These are phyloP conservation scores for Julus scanicus DNA, from an alignment of 2,888 invertebrate genomes.

Conservation along the genomic window DNA sequence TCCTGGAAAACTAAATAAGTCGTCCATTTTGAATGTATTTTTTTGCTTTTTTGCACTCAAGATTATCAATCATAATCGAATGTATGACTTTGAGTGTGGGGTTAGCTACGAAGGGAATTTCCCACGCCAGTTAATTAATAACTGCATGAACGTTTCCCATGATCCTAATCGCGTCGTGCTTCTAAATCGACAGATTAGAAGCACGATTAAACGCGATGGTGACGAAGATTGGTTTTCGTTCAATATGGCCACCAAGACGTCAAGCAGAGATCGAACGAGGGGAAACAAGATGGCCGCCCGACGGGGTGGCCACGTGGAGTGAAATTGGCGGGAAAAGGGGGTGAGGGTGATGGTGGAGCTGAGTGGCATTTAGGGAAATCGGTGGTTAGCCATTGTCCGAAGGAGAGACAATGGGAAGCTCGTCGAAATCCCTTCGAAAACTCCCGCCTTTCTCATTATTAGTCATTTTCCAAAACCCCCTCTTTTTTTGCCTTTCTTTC, in stretches of 20 bases:
- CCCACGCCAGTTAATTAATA: slow-evolving; percentile 39
- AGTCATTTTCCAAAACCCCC: slow-evolving; percentile 34
- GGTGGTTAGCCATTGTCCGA: slow-evolving; percentile 15
- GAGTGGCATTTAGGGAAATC: slow-evolving; percentile 42
- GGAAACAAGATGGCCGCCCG: slow-evolving; percentile 17
- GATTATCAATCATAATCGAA: slow-evolving; percentile 24
- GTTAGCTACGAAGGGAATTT: background rate
- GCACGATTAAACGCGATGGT: background rate
- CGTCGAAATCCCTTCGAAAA: background rate
- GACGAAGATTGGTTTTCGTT: slow-evolving; percentile 34
- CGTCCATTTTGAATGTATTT: too few relatives aligned
- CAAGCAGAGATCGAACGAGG: background rate
- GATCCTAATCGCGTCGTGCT: background rate
- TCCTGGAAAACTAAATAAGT: too few relatives aligned
- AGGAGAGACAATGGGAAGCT: slow-evolving; percentile 32
- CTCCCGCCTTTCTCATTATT: slow-evolving; percentile 39
- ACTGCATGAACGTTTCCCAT: slow-evolving; percentile 11
- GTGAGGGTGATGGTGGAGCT: background rate
- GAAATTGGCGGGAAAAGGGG: background rate
- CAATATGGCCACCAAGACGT: slow-evolving; percentile 30
- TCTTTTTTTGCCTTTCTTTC: slow-evolving; percentile 17
- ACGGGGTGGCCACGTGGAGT: background rate
- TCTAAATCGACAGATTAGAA: slow-evolving; percentile 2
- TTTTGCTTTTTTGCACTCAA: background rate
- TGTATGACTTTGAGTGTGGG: background rate